Conservation (phyloP, 2,113 vertebrate species). For the Dolichallabes microphthalmus region DNA sequence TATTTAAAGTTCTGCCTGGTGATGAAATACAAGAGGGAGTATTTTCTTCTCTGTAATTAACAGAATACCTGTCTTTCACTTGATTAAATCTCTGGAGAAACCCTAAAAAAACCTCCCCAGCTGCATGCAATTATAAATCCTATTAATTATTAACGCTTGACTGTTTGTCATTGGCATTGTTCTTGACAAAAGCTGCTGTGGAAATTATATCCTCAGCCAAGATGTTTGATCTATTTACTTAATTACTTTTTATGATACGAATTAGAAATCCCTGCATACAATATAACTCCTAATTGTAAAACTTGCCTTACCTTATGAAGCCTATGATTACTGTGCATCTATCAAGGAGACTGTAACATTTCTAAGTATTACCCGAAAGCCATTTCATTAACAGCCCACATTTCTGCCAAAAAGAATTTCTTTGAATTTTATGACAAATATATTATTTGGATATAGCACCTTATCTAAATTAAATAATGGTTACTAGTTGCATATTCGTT, state of each 20-base stretch:
- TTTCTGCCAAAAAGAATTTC: not conserved
- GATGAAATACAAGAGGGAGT: slow-evolving; percentile 17
- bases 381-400: not conserved
- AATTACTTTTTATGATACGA: not conserved
- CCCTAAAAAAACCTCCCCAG: slow-evolving; percentile 21
- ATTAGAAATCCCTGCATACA: not conserved
- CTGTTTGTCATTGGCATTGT: slow-evolving; percentile 13
- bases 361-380: not conserved
- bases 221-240: not conserved
- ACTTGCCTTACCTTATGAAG: not conserved
- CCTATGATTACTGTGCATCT: not conserved
- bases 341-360: not conserved
- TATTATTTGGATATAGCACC: not conserved
- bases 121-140: slow-evolving; percentile 13
- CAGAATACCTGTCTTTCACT: slow-evolving; percentile 10
- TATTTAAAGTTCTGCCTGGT: not conserved
- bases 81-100: slow-evolving; percentile 15
- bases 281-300: not conserved
- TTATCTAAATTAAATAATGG: not conserved
- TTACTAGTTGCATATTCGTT: too few species aligned
- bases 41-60: slow-evolving; percentile 8
- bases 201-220: not conserved
- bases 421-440: not conserved
- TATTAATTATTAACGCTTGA: slow-evolving; percentile 44
- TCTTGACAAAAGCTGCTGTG: not conserved